phyloP scores from a whole-genome alignment of 2,113 vertebrate species.

The Pholis gunnellus region DNA sequence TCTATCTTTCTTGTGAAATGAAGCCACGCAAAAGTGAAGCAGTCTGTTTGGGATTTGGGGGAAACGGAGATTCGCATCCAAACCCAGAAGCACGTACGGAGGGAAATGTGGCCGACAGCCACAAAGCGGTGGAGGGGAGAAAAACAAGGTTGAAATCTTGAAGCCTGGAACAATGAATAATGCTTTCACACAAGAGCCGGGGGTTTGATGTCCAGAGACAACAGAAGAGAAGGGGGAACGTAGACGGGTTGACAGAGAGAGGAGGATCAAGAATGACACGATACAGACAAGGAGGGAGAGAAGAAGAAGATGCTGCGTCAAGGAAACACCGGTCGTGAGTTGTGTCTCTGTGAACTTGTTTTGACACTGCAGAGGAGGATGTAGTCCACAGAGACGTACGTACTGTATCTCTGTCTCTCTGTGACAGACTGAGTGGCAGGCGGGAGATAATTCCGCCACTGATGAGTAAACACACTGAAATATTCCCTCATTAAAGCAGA shows the following conservation, averaged over 20 bases:
- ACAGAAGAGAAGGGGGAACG: constrained; percentile 25
- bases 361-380: constrained; percentile 36
- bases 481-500: constrained; percentile 46
- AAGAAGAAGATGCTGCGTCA: constrained; percentile 19
- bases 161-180: constrained; percentile 75
- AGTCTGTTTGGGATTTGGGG: constrained; percentile 30
- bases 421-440: constrained; percentile 44
- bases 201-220: constrained; percentile 60
- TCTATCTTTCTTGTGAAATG: neutral
- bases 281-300: neutral
- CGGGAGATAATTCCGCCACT: constrained; percentile 47
- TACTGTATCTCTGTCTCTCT: constrained; percentile 4
- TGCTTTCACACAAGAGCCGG: constrained; percentile 54
- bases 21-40: neutral
- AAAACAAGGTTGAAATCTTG: constrained; percentile 66
- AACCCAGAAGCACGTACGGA: constrained; percentile 69
- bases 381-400: constrained; percentile 7
- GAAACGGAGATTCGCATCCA: constrained; percentile 46
- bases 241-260: constrained; percentile 1
- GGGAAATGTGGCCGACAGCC: constrained; percentile 74
- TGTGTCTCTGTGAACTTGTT: constrained; percentile 46
- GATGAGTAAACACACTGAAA: constrained; percentile 49
- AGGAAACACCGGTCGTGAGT: constrained; percentile 37
- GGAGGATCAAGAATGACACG: constrained; percentile 19
- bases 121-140: constrained; percentile 62